phyloP scores from a whole-genome alignment of 2,888 invertebrate species.

The Therioaphis trifolii region DNA sequence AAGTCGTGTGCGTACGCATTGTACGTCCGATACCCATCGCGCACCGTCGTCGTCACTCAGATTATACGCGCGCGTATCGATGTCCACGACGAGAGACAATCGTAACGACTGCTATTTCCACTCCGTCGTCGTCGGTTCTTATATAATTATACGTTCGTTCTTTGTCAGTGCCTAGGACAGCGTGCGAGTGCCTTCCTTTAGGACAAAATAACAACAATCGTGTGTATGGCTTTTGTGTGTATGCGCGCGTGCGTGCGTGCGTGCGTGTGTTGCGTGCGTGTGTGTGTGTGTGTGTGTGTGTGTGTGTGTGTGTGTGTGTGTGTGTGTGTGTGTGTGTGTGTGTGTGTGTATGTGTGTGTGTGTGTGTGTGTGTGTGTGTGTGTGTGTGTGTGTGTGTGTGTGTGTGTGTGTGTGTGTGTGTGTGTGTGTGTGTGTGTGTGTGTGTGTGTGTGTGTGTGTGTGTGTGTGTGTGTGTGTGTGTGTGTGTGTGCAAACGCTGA shows the following conservation, averaged over 20 bases:
- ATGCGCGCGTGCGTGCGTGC: not conserved
- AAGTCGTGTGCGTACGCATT: too few species aligned
- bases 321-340: not conserved
- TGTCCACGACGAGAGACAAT: conserved; percentile 22
- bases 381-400: not conserved
- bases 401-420: not conserved
- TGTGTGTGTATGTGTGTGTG: not conserved
- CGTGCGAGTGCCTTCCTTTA: not conserved
- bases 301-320: too few species aligned
- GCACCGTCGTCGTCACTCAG: not conserved
- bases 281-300: too few species aligned
- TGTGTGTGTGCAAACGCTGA: not conserved
- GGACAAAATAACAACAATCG: not conserved
- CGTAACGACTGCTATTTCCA: not conserved
- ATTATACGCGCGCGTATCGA: not conserved
- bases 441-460: not conserved
- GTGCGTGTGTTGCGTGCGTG: not conserved
- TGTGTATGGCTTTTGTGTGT: not conserved
- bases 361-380: not conserved
- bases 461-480: not conserved
- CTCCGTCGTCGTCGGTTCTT: not conserved
- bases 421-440: not conserved
- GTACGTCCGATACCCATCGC: not conserved
- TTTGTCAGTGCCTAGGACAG: not conserved
- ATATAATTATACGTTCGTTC: too few species aligned